Evolutionary conservation across 2,888 invertebrate genomes (phyloP), one percentile per base, ranked within the genome.

Genomic region (Erannis defoliaria): DNA sequence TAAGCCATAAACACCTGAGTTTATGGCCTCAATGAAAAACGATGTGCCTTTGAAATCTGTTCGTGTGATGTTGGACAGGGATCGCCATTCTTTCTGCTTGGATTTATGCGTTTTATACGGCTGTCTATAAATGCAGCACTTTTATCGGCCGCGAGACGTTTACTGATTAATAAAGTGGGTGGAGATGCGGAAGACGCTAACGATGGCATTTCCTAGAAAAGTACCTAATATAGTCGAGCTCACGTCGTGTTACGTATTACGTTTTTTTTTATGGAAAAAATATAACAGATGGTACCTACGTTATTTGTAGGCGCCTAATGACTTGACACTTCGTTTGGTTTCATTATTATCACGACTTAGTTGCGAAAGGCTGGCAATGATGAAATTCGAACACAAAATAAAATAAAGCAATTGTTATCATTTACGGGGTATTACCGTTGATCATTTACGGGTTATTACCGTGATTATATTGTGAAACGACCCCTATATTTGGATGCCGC

Each of bases 101-200:
- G 82, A 91, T 91, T 90, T 90, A 90, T 90, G 86, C 78, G 78
- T 85, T 88, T 86, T 88, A 88, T 86, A 87, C 85, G 82, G 80
- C 79, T 75, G 85, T 88, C 89, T 89, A 91, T 92, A 90, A 91
- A 90, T 81, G 90, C 84, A 85, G 77, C 77, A 76, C 80, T 90
- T 91, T 90, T 91, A 92, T 88, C 84, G 82, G 84, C 85, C 80
- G 84, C 83, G 84, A 85, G 90, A 90, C 89, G 82, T 89, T 92
- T 85, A 89, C 84, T 88, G 89, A 89, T 91, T 89, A 88, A 90
- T 90, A 90, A 89, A 91, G 89, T 89, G 86, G 86, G 84, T 77
- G 81, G 81, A 81, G 85, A 90, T 79, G 87, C 88, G 88, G 90
- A 90, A 90, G 87, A 84, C 80, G 71, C 79, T 82, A 82, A 84